phyloP scores from a whole-genome alignment of 2,113 vertebrate genomes.

The Fulmarus glacialis region DNA sequence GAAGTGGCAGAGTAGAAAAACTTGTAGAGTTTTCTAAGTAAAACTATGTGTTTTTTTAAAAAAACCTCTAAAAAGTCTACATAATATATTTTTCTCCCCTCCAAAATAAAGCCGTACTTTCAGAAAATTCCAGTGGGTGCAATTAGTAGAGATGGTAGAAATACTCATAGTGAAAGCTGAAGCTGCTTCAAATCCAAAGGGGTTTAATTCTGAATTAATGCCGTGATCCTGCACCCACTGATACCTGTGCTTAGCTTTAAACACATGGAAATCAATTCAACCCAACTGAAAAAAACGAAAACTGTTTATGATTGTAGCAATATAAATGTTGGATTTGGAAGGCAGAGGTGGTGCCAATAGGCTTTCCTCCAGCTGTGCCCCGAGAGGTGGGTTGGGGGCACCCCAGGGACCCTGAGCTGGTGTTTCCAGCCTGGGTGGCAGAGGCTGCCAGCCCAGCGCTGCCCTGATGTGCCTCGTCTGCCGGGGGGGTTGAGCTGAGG shows the following conservation, averaged over 20 bases:
- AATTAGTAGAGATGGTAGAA: slow-evolving; percentile 9
- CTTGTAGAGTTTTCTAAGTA: neutral
- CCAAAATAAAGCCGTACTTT: slow-evolving; percentile 8
- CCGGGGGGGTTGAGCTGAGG: neutral
- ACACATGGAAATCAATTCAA: neutral
- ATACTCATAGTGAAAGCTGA: neutral
- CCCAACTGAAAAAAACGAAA: neutral
- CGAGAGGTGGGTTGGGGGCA: rapidly evolving
- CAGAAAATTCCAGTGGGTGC: slow-evolving; percentile 12
- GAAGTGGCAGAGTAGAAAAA: neutral
- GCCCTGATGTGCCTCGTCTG: neutral
- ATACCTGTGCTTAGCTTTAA: neutral
- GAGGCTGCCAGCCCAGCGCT: neutral
- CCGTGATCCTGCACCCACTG: neutral
- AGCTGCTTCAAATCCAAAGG: neutral
- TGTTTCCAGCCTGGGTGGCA: neutral
- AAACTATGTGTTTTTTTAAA: neutral
- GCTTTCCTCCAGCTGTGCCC: neutral
- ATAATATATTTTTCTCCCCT: neutral
- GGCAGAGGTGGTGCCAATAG: rapidly evolving
- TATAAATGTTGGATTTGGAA: neutral
- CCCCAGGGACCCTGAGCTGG: neutral
- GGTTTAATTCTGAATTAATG: neutral
- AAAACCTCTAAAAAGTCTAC: neutral
- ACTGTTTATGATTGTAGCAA: neutral